Percentiles rank a stretch among this genome's conserved stretches.
Evolutionary conservation across 92 coral and sea anemone species (phyloP).

Genomic region (Palythoa grandis): DNA sequence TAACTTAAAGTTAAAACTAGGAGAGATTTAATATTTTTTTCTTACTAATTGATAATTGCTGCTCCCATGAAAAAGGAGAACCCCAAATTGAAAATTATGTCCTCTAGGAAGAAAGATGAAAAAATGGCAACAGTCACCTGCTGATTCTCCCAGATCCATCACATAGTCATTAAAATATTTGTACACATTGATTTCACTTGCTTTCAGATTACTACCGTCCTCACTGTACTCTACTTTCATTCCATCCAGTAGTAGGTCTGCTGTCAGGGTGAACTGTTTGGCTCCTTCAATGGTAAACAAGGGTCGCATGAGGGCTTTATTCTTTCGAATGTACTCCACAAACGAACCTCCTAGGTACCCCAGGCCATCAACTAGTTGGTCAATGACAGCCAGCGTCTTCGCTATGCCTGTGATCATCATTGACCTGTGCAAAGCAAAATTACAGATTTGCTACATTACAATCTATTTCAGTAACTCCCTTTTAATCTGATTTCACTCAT

Average conservation of each 20-base stretch:
- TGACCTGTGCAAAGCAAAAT: conserved; percentile 26
- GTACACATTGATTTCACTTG: conserved; percentile 46
- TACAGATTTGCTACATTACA: conserved; percentile 6
- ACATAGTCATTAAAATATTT: conserved; percentile 34
- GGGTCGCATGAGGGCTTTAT: conserved; percentile 28
- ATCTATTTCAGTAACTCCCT: conserved; percentile 9
- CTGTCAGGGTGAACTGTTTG: conserved; percentile 21
- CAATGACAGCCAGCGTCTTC: conserved; percentile 40
- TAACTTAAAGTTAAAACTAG: conserved; percentile 4
- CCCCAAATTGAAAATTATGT: conserved; percentile 6
- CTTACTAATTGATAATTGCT: conserved; percentile 7
- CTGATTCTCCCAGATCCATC: conserved; percentile 19
- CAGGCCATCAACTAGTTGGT: conserved; percentile 45
- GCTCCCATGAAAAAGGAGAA: conserved; percentile 16
- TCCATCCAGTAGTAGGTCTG: conserved; percentile 41
- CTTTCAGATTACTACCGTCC: conserved; percentile 50
- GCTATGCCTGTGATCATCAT: conserved; percentile 42
- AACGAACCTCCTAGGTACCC: conserved; percentile 35
- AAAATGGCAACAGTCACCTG: conserved; percentile 17
- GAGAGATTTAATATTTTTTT: conserved; percentile 7
- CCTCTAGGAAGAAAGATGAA: conserved; percentile 7
- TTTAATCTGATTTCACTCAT: conserved; percentile 14
- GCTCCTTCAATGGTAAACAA: conserved; percentile 47
- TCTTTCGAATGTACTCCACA: conserved; percentile 19
- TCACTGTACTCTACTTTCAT: conserved; percentile 35